Evolutionary conservation across 2,113 vertebrate species (phyloP).

Genomic region (Rhineura floridana): DNA sequence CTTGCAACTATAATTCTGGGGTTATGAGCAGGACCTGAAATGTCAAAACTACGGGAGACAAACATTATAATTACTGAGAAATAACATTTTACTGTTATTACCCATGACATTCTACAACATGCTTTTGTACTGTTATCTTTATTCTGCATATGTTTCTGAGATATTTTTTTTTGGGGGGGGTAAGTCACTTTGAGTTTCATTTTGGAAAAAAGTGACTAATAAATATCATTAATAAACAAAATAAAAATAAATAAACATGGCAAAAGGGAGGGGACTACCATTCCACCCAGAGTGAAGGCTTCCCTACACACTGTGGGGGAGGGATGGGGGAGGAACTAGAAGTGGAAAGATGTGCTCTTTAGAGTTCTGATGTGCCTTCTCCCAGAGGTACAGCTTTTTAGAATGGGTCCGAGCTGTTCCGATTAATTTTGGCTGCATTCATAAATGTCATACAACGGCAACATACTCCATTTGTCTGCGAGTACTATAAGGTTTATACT

Average conservation of each 20-base stretch:
- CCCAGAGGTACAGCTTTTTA: background rate
- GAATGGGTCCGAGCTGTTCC: background rate
- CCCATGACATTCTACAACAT: too few species aligned
- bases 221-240: too few species aligned
- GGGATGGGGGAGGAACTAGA: background rate
- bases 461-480: background rate
- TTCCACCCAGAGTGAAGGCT: background rate
- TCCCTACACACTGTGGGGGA: background rate
- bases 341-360: background rate
- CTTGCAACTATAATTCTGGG: background rate
- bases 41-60: background rate
- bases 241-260: too few species aligned
- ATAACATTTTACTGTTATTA: background rate
- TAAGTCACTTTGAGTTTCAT: too few species aligned
- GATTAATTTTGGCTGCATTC: background rate
- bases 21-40: slow-evolving; percentile 13
- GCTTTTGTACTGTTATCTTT: too few species aligned
- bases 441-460: background rate
- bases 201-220: too few species aligned
- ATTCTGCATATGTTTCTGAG: too few species aligned
- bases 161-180: too few species aligned
- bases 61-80: background rate
- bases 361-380: background rate
- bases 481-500: background rate
- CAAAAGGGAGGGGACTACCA: background rate